Evolutionary conservation across 2,797 vertebrate species (phyloP).

Genomic region (Fistularia tabacaria): DNA sequence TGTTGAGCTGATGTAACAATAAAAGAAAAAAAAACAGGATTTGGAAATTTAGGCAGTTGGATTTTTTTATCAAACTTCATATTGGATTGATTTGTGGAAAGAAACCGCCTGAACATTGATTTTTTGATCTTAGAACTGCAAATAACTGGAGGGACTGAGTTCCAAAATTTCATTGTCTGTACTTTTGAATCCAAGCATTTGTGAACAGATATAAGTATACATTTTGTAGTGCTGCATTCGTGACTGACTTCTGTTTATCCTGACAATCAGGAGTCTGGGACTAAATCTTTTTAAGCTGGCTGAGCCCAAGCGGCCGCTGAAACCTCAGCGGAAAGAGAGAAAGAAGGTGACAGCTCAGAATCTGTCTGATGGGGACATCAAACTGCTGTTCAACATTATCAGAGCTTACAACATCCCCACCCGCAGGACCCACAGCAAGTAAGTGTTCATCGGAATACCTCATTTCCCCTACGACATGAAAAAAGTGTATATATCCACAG

Average conservation of each 20-base stretch:
- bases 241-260: slow-evolving; percentile 11
- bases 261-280: slow-evolving; percentile 82
- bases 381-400: slow-evolving; percentile 87
- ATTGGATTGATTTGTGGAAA: too few species aligned
- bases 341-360: slow-evolving; percentile 96
- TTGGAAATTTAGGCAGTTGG: too few species aligned
- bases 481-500: background rate
- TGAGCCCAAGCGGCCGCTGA: slow-evolving; percentile 90
- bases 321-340: slow-evolving; percentile 90
- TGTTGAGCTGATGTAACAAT: too few species aligned
- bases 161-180: too few species aligned
- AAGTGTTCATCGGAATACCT: slow-evolving; percentile 4
- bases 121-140: background rate
- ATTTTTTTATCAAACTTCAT: too few species aligned
- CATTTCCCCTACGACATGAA: too few species aligned
- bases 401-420: slow-evolving; percentile 90
- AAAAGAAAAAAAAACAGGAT: too few species aligned
- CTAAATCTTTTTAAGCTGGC: slow-evolving; percentile 90
- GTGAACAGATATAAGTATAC: background rate
- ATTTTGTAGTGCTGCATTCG: background rate
- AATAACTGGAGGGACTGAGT: slow-evolving; percentile 31
- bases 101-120: too few species aligned
- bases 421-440: slow-evolving; percentile 74
- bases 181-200: too few species aligned
- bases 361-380: slow-evolving; percentile 90